Conservation (phyloP, 2,888 invertebrate genomes). For the Scaptomyza reducta region DNA sequence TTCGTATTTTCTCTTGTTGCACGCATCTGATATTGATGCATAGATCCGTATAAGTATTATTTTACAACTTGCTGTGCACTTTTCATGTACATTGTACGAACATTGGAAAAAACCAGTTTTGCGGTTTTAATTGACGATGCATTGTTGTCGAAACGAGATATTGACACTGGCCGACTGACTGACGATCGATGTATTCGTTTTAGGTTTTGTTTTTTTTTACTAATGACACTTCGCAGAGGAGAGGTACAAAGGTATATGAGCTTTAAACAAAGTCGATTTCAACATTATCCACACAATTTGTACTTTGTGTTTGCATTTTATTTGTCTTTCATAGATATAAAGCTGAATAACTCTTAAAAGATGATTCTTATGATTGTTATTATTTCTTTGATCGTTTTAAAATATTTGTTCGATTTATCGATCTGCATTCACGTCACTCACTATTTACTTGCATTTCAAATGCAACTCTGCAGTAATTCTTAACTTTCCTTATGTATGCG, state of each 20-base stretch:
- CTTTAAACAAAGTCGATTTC: constrained; percentile 2
- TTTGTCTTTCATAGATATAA: not conserved
- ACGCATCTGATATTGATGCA: constrained; percentile 37
- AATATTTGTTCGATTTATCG: constrained; percentile 3
- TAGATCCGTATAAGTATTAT: constrained; percentile 49
- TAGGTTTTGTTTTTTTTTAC: constrained; percentile 3
- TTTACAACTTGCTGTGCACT: constrained; percentile 49
- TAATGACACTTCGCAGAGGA: constrained; percentile 16
- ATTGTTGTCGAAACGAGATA: constrained; percentile 38
- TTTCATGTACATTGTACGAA: constrained; percentile 16
- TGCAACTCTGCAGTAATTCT: constrained; percentile 10
- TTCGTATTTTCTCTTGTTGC: constrained; percentile 25
- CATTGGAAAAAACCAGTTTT: constrained; percentile 55
- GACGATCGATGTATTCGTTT: constrained; percentile 24
- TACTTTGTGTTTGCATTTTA: not conserved
- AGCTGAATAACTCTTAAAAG: not conserved
- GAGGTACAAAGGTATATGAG: constrained; percentile 21
- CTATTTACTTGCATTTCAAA: not conserved
- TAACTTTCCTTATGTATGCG: not conserved
- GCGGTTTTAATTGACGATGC: constrained; percentile 60
- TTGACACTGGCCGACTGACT: constrained; percentile 32
- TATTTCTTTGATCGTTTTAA: not conserved
- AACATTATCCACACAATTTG: not conserved
- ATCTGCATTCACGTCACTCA: not conserved
- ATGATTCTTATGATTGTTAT: not conserved